Conservation (phyloP, 2,113 vertebrate species). For the Caracal caracal region DNA sequence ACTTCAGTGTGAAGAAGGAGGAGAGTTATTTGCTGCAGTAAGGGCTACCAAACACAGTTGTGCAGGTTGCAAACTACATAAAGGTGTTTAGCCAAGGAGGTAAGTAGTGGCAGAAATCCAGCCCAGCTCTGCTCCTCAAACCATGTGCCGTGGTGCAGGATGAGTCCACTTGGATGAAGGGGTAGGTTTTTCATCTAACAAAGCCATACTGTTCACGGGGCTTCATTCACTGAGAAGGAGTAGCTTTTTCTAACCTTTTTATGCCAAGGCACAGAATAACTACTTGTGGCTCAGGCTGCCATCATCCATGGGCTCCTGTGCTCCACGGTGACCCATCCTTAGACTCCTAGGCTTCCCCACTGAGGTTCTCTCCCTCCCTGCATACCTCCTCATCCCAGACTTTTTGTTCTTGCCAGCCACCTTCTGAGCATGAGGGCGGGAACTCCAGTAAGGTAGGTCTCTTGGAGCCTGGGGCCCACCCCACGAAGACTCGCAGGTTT, state of each 20-base stretch:
- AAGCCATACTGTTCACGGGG: neutral
- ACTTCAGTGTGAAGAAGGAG: neutral
- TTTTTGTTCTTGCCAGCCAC: slow-evolving; percentile 3
- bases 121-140: neutral
- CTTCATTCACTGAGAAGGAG: neutral
- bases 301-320: neutral
- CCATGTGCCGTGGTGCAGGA: neutral
- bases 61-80: neutral
- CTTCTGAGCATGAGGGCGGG: neutral
- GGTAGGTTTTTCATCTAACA: slow-evolving; percentile 5
- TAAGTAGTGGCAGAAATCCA: neutral
- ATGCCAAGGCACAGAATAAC: neutral
- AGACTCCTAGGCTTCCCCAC: neutral
- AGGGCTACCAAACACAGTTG: neutral
- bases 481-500: neutral
- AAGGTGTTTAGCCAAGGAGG: neutral
- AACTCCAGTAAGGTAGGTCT: neutral
- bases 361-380: neutral
- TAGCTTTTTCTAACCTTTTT: slow-evolving; percentile 6
- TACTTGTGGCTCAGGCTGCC: neutral
- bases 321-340: neutral
- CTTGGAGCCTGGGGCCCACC: neutral
- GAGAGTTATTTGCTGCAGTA: neutral
- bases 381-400: neutral
- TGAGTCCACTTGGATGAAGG: slow-evolving; percentile 9